Evolutionary conservation across 2,113 vertebrate genomes (phyloP), one percentile per base, ranked within the genome.

Genomic region (Stomatorhinus ivindoensis): DNA sequence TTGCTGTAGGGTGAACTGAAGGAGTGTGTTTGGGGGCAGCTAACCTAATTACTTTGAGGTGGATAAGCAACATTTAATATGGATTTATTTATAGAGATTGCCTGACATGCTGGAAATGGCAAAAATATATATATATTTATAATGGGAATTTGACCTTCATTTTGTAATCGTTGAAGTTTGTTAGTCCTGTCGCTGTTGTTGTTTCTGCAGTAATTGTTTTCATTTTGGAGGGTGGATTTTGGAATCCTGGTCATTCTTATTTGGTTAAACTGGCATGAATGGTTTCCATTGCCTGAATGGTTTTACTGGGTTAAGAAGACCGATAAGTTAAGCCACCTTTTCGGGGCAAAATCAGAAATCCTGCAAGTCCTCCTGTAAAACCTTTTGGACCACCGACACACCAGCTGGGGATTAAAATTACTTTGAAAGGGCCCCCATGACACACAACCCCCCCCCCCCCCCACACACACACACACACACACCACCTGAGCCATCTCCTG

Each of bases 51-150:
- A 35, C 73, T 39, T 80, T 80, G 31, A 39, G 31, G 73, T 80
- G 35, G 73, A 80, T 39, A 80, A 80, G 73, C 73, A 80, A 80
- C 73, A 80, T 80, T 80, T 80, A 42, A 80, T 80, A 80, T 80
- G 73, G 73, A 80, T 80, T 80, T 80, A 80, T 80, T 80, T 80
- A 80, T 42, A 80, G 73, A 42, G 73, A 80, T 15, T 1, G 35
- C 35, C 73, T 42, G 73, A 80, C 73, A 42, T 42, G 73, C 35
- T 39, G 35, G 35, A 19, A 80, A 42, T 80, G 17, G 73, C 73
- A 80, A 80, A 39, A 35, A n/a, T 65, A 73, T 73, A 76, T 76
- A 39, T 76, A 76, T 76, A 76, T 76, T 76, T 39, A 39, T 76
- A 76, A 42, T 35, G 31, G 69, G 35, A 76, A 76, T 39, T 42